Base-by-base conservation (phyloP, 2,888 invertebrate species). In the Blastobasis lacticolella region DNA sequence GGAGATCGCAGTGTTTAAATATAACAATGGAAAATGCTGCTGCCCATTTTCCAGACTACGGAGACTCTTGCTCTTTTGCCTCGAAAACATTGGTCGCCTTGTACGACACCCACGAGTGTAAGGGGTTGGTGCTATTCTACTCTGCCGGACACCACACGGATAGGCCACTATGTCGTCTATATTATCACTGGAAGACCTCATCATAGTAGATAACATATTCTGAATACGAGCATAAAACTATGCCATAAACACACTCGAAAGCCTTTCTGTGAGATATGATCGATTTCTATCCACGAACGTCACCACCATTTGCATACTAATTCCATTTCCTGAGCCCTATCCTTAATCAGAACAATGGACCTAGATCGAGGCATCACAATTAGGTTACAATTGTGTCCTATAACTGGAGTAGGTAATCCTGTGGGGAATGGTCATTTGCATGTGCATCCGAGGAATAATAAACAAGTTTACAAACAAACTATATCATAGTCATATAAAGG, bases 331-430 rank as follows among this genome's bases (percentile, higher is more conserved):
- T 73, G 67, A 73, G 68, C 62, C 57, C 57, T 53, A 48, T 49
- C 82, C 79, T 69, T 79, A 75, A 64, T 56, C 57, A 67, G 79
- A 78, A 83, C 84, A 84, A 84, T 81, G 75, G 56, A 67, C 68
- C 64, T 73, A 71, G 73, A 75, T 66, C 60, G 66, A 68, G 59
- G 78, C 73, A 81, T 79, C 59, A 71, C 70, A 83, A 81, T 81
- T 63, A 78, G 76, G 71, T 73, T 71, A 76, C 69, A 67, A 75
- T 78, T 78, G 75, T 78, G 65, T 58, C 41, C 46, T 46, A 50
- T 68, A 73, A 71, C 64, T 66, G 54, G 65, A 66, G 55, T 58
- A 51, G 52, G 55, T 57, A 23, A 23, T 23, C 23, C 72, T 56
- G 54, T 56, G 51, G 71, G 73, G 72, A 69, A 59, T 59, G 50